These are phyloP conservation scores for Ramphastos sulfuratus DNA, from an alignment of 2,113 vertebrate species.

Conservation along the genomic window DNA sequence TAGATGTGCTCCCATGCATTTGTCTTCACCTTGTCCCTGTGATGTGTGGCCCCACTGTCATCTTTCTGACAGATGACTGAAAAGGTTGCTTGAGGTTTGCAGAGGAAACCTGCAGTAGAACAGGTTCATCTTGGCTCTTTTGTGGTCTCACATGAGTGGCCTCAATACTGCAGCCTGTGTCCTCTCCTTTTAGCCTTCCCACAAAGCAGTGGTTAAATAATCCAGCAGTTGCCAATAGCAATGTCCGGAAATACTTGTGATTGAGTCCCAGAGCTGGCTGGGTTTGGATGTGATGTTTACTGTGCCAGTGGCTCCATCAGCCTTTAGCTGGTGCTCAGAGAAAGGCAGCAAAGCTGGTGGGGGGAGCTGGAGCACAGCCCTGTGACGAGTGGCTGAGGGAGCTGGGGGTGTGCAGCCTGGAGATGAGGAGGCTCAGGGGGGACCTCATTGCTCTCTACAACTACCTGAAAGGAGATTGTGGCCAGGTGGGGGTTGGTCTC, in stretches of 20 bases:
- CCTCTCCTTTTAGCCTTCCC: not conserved
- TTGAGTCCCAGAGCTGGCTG: not conserved
- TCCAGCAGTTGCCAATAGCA: not conserved
- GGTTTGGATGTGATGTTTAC: not conserved
- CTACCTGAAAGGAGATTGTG: too few species aligned
- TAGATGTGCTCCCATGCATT: not conserved
- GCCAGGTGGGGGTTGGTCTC: too few species aligned
- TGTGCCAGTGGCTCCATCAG: not conserved
- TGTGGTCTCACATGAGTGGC: accelerated
- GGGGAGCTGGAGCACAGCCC: too few species aligned
- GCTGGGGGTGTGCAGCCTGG: too few species aligned
- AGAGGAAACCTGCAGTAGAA: not conserved
- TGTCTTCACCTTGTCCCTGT: not conserved
- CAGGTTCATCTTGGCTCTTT: not conserved
- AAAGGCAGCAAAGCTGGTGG: too few species aligned
- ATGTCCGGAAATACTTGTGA: not conserved
- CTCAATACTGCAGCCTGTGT: not conserved
- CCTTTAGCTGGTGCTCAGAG: not conserved
- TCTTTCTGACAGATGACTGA: not conserved
- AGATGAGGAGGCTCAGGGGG: too few species aligned
- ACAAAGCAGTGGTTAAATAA: not conserved
- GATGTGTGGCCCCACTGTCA: not conserved
- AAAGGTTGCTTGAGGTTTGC: not conserved
- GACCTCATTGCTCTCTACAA: too few species aligned
- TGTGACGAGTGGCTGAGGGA: too few species aligned